Evolutionary conservation across 1,140 invertebrate genomes (phyloP).

Genomic region (Diprion similis): DNA sequence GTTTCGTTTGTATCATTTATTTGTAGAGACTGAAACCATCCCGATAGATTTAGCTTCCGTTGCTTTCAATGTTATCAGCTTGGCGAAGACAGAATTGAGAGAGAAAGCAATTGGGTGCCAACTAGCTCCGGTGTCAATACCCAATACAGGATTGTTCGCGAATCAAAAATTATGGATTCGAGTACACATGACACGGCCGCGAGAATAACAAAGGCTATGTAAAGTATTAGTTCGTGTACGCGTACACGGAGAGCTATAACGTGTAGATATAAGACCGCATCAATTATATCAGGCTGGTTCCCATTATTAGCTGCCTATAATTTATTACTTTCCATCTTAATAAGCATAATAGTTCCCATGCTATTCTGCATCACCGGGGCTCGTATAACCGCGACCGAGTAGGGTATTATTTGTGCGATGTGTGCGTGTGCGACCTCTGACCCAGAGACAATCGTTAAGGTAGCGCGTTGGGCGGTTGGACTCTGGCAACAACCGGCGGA

Average conservation of each 20-base stretch:
- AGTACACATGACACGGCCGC: too few species aligned
- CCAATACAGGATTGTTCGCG: too few species aligned
- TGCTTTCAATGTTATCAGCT: too few species aligned
- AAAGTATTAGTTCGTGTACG: too few species aligned
- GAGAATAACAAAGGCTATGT: too few species aligned
- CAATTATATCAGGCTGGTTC: constrained; percentile 35
- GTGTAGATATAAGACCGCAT: background rate
- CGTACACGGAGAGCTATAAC: background rate
- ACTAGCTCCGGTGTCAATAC: too few species aligned
- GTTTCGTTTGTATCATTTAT: too few species aligned
- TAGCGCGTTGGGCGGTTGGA: constrained; percentile 44
- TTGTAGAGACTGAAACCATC: too few species aligned
- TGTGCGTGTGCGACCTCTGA: constrained; percentile 47
- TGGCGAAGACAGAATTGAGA: too few species aligned
- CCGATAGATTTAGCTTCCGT: too few species aligned
- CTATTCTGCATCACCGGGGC: constrained; percentile 36
- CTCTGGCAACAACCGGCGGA: constrained; percentile 40
- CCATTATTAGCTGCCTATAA: constrained; percentile 59
- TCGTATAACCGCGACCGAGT: background rate
- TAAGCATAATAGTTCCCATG: constrained; percentile 61
- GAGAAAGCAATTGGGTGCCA: too few species aligned
- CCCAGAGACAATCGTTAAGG: constrained; percentile 61
- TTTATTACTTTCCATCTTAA: constrained; percentile 63
- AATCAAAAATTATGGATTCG: too few species aligned
- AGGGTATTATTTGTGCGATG: constrained; percentile 40